Evolutionary conservation across 37 sponge, comb jelly and placozoan species (phyloP).

Genomic region (Spongia lamella): DNA sequence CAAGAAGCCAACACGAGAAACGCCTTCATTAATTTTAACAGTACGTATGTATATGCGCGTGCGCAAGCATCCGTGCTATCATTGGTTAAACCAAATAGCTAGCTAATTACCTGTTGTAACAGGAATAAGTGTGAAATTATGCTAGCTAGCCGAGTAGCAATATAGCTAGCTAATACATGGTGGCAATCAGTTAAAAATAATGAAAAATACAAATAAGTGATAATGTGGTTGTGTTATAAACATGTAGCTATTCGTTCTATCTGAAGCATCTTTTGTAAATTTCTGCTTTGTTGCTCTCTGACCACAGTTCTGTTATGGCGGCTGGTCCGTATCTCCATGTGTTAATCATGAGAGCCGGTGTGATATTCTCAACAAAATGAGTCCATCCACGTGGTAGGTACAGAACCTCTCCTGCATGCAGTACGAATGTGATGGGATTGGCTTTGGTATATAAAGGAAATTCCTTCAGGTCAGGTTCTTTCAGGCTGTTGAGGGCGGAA

Average conservation of each 20-base stretch:
- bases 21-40: no score
- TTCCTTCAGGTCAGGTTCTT: constrained; percentile 42
- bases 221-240: no score
- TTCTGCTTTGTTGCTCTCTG: constrained; percentile 36
- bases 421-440: constrained; percentile 55
- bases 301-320: constrained; percentile 72
- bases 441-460: constrained; percentile 67
- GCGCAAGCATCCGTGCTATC: no score
- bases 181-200: no score
- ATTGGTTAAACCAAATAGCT: no score
- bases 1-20: no score
- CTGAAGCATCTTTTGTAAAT: constrained; percentile 55
- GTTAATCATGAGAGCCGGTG: constrained; percentile 86
- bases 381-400: constrained; percentile 92
- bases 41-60: no score
- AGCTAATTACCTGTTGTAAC: no score
- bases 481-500: constrained; percentile 41
- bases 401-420: constrained; percentile 80
- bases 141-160: no score
- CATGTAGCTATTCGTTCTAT: neutral
- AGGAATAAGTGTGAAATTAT: no score
- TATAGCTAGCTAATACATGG: no score
- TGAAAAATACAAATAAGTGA: no score
- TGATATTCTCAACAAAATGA: constrained; percentile 74
- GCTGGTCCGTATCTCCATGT: constrained; percentile 87